Evolutionary conservation across 2,797 vertebrate genomes (phyloP).

Genomic region (Limnodromus scolopaceus): DNA sequence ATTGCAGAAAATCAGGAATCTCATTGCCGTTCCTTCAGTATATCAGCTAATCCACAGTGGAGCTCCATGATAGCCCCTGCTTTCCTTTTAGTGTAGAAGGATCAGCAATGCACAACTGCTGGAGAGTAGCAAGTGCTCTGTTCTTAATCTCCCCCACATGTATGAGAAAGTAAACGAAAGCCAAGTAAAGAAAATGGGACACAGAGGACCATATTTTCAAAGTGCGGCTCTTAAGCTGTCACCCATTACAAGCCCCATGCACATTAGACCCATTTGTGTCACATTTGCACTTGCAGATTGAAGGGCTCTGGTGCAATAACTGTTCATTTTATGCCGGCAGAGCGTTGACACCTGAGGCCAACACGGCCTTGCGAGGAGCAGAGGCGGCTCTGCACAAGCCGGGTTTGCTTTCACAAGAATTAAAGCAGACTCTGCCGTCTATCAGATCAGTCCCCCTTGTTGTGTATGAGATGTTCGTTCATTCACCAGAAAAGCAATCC

Average conservation of each 20-base stretch:
- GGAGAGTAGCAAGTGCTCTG: neutral
- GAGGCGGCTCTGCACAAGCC: neutral
- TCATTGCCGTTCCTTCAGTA: neutral
- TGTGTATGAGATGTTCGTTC: neutral
- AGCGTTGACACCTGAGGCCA: neutral
- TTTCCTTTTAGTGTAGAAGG: neutral
- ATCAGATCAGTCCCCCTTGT: neutral
- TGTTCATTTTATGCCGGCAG: neutral
- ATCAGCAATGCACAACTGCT: neutral
- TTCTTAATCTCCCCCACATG: neutral
- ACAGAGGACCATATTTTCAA: constrained; percentile 45
- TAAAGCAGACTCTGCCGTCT: neutral
- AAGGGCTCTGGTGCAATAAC: constrained; percentile 14
- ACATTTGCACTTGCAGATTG: constrained; percentile 48
- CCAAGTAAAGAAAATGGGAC: constrained; percentile 20
- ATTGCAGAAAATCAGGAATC: neutral
- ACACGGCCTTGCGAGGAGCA: fast-evolving
- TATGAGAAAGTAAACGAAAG: neutral
- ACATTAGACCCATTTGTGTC: constrained; percentile 35
- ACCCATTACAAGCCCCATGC: constrained; percentile 14
- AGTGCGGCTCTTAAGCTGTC: constrained; percentile 45
- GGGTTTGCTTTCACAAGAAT: neutral
- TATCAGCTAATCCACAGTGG: fast-evolving
- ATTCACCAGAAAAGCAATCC: neutral
- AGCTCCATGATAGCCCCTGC: neutral